Base-by-base conservation (phyloP, 2,797 vertebrate species). In the Streptopelia turtur region DNA sequence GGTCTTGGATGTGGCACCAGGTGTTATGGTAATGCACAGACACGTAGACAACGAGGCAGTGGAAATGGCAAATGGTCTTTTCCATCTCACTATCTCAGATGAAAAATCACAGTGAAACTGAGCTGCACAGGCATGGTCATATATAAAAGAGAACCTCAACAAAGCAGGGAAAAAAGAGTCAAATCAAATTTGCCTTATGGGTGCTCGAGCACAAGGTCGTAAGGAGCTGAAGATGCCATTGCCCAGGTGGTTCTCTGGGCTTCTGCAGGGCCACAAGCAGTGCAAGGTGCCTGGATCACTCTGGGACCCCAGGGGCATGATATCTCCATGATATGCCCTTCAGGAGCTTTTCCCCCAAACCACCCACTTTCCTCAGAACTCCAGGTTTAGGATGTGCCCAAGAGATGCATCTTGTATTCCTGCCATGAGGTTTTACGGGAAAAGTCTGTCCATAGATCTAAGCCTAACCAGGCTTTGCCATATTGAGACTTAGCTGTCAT, bases 201-300 rank as follows among this genome's bases (percentile, higher is more conserved):
- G 3, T 56, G 23, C 33, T 68, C 4, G 75, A 81, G 37, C 16
- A 63, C 24, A 63, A 9, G 2, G 0, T 65, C 0, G 0, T 41
- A 21, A 82, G 50, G 17, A 75, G 25, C 22, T 55, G 55, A 75
- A 61, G 13, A 15, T n/a, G 45, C 13, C 15, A 39, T 27, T 68
- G 45, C 11, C 33, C 24, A 6, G 5, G 14, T 31, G n/a, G 3
- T 30, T 93, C 22, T 16, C 57, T 55, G 75, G 52, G 16, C 17
- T 61, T 27, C 11, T 10, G 13, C 9, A 7, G 13, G 55, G 9
- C 3, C 21, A 66, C 0, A 4, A 72, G 37, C 31, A 47, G 27
- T 16, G 22, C 28, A 61, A 53, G 14, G 11, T 78, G 27, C 10
- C 33, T 63, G 55, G 17, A 5, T 71, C 13, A 16, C 49, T 84